Conservation (phyloP, 2,797 vertebrate genomes). For the Aratinga solstitialis region DNA sequence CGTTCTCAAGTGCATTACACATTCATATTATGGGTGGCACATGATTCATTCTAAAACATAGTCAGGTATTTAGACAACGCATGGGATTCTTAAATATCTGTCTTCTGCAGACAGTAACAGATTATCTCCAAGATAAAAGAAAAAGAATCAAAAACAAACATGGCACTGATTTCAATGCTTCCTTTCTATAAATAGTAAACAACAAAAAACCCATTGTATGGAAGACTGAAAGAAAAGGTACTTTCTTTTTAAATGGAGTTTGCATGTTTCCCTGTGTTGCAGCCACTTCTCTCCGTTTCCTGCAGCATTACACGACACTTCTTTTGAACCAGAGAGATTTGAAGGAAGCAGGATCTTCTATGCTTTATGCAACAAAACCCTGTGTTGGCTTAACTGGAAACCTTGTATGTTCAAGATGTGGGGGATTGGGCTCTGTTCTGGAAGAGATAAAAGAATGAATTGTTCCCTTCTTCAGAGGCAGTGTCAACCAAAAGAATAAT, state of each 20-base stretch:
- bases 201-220: accelerated
- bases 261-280: background rate
- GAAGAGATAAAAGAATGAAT: background rate
- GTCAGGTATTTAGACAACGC: background rate
- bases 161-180: background rate
- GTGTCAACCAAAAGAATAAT: background rate
- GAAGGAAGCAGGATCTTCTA: background rate
- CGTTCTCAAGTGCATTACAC: background rate
- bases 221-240: background rate
- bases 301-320: background rate
- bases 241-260: accelerated
- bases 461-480: background rate
- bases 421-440: background rate
- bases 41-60: background rate
- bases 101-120: background rate
- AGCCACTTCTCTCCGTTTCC: background rate
- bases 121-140: background rate
- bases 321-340: background rate
- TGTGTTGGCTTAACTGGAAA: background rate
- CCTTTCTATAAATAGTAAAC: background rate
- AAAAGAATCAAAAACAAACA: background rate
- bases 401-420: background rate
- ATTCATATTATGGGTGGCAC: background rate
- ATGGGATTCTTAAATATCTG: background rate
- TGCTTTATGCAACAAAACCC: background rate